Conservation (phyloP, 1,140 invertebrate species). For the Plutomurus gul region DNA sequence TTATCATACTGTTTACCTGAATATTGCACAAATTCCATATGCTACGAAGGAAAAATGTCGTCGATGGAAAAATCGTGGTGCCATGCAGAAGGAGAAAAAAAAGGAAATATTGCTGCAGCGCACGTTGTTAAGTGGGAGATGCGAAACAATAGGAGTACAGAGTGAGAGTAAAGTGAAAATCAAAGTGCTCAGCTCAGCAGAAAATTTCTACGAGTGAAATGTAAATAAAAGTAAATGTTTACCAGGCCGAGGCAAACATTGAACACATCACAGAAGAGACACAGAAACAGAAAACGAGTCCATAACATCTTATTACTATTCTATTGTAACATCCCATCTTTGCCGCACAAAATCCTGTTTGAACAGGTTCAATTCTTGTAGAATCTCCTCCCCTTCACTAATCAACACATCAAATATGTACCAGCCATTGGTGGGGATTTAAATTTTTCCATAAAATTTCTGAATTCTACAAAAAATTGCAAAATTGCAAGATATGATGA, state of each 20-base stretch:
- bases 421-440: too few relatives aligned
- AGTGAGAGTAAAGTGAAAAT: slow-evolving; percentile 30
- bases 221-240: slow-evolving; percentile 45
- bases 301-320: not conserved
- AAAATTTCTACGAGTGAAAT: slow-evolving; percentile 43
- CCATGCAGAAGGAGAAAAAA: too few relatives aligned
- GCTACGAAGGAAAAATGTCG: too few relatives aligned
- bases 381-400: not conserved
- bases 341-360: not conserved
- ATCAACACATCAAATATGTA: not conserved
- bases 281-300: not conserved
- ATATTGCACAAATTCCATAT: too few relatives aligned
- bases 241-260: slow-evolving; percentile 32
- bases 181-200: slow-evolving; percentile 29
- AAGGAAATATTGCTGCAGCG: too few relatives aligned
- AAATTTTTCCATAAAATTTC: too few relatives aligned
- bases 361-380: not conserved
- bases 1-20: too few relatives aligned
- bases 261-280: slow-evolving; percentile 13
- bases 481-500: not conserved
- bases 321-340: too few relatives aligned
- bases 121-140: too few relatives aligned
- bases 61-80: too few relatives aligned
- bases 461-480: too few relatives aligned
- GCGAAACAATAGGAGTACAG: too few relatives aligned